Base-by-base conservation (phyloP, 2,113 vertebrate genomes). In the Pedionomus torquatus region DNA sequence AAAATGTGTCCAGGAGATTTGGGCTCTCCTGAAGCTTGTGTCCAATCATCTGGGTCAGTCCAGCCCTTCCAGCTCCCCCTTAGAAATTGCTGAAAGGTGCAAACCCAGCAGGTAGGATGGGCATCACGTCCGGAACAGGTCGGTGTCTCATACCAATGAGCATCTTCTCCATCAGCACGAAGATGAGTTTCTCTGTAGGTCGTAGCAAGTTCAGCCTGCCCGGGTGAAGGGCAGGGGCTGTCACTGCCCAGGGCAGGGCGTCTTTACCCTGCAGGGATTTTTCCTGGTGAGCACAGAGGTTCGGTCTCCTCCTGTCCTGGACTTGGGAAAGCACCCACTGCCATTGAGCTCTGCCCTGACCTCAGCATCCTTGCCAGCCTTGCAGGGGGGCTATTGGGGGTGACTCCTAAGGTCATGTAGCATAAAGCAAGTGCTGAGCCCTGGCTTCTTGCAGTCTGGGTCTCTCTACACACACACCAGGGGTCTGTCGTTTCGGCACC, bases 381-480 rank as follows among this genome's bases (percentile, higher is more conserved):
- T 70, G 44, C 14, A 23, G n/a, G 13, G 4, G 13, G 19, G 46
- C 6, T 2, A 1, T 14, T 80, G 3, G 1, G 54, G 23, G 19
- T 72, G 44, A 31, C 66, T 93, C 35, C 65, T 37, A 33, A 57
- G 28, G 33, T 63, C 52, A 39, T 2, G 0, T 0, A 57, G 44
- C n/a, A 46, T 48, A 30, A 82, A 87, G 39, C 68, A 30, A 30
- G 33, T 24, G 44, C 65, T 84, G 51, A 79, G 39, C 71, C 31
- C 55, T 41, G 74, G 39, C 66, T 87, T 85, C 78, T 31, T 77
- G 35, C 43, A 91, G 46, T 39, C 64, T 51, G 41, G 2, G 2
- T 55, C 24, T 74, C 46, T 46, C 41, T 61, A 21, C 18, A 54
- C 8, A 24, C 26, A 10, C 0, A 0, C 37, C 63, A 65, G 20